Conservation (phyloP, 2,113 vertebrate genomes). For the Rissa tridactyla region DNA sequence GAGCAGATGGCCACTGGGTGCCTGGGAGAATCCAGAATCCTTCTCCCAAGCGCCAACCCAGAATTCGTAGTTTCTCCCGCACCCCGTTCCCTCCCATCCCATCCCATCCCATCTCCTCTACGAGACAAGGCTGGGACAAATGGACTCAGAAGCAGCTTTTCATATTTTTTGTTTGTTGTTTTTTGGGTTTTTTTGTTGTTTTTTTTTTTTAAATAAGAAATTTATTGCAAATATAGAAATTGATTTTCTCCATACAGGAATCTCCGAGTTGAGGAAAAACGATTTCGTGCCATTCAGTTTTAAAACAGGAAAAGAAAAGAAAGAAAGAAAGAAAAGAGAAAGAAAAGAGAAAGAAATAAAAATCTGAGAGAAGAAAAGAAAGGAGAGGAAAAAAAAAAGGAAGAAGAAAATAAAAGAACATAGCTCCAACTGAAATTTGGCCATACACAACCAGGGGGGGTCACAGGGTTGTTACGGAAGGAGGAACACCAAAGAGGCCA, state of each 20-base stretch:
- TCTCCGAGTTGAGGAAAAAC: conserved; percentile 80
- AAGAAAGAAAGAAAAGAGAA: not conserved
- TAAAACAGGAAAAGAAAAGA: conserved; percentile 61
- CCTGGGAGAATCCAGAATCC: not conserved
- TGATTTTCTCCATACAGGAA: conserved; percentile 84
- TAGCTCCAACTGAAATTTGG: conserved; percentile 66
- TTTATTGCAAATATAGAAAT: conserved; percentile 90
- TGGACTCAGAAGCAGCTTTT: conserved; percentile 29
- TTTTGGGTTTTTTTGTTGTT: conserved; percentile 19
- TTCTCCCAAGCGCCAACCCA: not conserved
- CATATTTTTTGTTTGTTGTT: conserved; percentile 15
- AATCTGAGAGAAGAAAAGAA: conserved; percentile 49
- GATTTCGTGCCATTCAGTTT: conserved; percentile 81
- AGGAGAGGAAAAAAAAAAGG: not conserved
- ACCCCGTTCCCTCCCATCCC: not conserved
- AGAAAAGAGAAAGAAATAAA: not conserved
- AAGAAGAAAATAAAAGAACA: not conserved
- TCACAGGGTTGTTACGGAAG: conserved; percentile 71
- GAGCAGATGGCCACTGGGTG: not conserved
- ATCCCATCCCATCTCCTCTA: not conserved
- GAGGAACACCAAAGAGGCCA: conserved; percentile 59
- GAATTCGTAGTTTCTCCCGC: not conserved
- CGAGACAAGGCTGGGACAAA: not conserved
- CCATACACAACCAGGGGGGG: conserved; percentile 67
- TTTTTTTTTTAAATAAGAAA: conserved; percentile 82